Evolutionary conservation across 2,113 vertebrate genomes (phyloP).

Genomic region (Balaenoptera acutorostrata): DNA sequence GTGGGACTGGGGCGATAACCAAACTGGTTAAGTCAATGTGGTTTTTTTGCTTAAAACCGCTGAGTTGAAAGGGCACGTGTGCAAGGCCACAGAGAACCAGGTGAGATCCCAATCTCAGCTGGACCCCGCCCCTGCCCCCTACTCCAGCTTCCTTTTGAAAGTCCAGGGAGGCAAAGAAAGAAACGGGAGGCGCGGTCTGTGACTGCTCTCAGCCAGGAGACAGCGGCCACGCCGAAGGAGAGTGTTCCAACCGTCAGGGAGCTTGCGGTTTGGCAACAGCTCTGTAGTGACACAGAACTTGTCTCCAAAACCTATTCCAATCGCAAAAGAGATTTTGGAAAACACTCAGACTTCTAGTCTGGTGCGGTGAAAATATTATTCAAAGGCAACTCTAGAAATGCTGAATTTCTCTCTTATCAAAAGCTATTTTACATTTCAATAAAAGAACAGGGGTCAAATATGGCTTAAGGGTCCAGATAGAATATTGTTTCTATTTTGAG

Average conservation of each 20-base stretch:
- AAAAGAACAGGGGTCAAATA: slow-evolving; percentile 21
- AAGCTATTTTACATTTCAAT: slow-evolving; percentile 36
- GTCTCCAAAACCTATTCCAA: slow-evolving; percentile 28
- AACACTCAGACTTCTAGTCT: slow-evolving; percentile 44
- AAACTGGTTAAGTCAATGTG: not conserved
- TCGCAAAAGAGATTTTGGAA: slow-evolving; percentile 50
- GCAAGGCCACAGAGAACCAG: not conserved
- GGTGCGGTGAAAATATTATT: slow-evolving; percentile 14
- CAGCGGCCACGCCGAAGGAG: not conserved
- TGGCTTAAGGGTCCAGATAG: not conserved
- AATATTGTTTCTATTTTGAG: slow-evolving; percentile 35
- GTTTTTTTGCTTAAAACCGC: not conserved
- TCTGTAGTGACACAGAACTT: not conserved
- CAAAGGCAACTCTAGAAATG: slow-evolving; percentile 27
- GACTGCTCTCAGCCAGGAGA: not conserved
- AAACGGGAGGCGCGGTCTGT: accelerated
- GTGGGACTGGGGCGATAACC: too few species aligned
- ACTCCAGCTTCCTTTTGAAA: not conserved
- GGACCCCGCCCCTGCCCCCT: not conserved
- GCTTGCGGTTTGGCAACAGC: not conserved
- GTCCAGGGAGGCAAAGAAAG: not conserved
- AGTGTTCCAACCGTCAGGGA: not conserved
- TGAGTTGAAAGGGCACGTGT: not conserved
- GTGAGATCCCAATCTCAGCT: not conserved
- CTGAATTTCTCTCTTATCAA: slow-evolving; percentile 23